Base-by-base conservation (phyloP, 2,113 vertebrate genomes). In the Oophaga pumilio region DNA sequence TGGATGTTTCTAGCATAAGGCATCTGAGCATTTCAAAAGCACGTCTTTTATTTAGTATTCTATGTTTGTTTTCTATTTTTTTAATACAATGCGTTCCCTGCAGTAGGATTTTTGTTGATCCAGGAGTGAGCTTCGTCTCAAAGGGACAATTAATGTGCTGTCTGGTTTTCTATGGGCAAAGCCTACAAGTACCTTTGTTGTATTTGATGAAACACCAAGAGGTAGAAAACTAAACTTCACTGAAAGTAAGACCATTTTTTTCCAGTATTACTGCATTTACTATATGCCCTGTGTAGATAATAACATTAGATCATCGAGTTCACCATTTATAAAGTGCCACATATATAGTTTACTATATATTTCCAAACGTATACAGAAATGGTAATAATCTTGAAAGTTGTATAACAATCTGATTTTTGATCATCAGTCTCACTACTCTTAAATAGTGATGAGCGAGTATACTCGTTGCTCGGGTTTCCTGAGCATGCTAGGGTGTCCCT, bases 81-180 rank as follows among this genome's bases (percentile, higher is more conserved):
- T 85, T 84, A 66, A 62, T 76, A 78, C 89, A 87, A 84, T 90
- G 14, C 89, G 53, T 89, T 91, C 80, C 24, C n/a, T 88, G 89
- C 68, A 89, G 90, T 82, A 76, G 71, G 60, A 87, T 90, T 91
- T 89, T 14, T 49, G 73, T 87, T 88, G 56, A 85, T 87, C 84
- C 85, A 81, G 0, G 24, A 26, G 15, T 77, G 74, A 88, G 77
- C 83, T 88, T 86, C 82, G 62, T 80, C 76, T 49, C 74, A 22
- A 68, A 79, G 22, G 57, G 60, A 78, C 73, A 85, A 85, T 76
- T 76, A 49, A 77, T 85, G 74, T 85, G 28, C 50, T 68, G 74
- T 86, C 76, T 73, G 59, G n/a, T 78, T 64, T 76, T 85, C 60
- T 53, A 26, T 66, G 8, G 57, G 14, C 14, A 66, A 53, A 86